Percentiles rank a stretch among this genome's conserved stretches.
phyloP scores from a whole-genome alignment of 2,888 invertebrate genomes.

The Xestobium rufovillosum region DNA sequence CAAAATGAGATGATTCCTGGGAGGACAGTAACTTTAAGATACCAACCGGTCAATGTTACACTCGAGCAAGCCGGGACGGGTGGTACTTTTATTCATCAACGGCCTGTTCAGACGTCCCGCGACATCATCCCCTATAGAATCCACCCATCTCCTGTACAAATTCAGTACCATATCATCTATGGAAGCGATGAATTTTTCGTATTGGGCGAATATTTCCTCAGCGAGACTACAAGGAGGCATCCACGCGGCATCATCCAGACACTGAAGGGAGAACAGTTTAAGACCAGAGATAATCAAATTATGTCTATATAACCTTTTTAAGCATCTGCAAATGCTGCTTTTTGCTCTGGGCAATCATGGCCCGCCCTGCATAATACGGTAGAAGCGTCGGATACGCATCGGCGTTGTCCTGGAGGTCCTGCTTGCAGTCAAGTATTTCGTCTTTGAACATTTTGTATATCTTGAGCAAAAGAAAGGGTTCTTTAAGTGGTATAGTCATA shows the following conservation, averaged over 20 bases:
- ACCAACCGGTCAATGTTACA: constrained; percentile 69
- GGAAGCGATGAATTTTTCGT: constrained; percentile 52
- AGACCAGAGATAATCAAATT: no score
- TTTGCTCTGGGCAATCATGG: constrained; percentile 59
- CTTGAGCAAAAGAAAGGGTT: constrained; percentile 35
- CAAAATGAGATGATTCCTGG: constrained; percentile 19
- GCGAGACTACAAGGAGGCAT: constrained; percentile 66
- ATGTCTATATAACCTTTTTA: constrained; percentile 45
- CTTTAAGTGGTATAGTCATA: neutral
- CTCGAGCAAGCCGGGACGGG: constrained; percentile 60
- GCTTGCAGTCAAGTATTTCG: constrained; percentile 67
- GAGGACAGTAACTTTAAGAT: constrained; percentile 5
- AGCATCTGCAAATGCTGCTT: constrained; percentile 55
- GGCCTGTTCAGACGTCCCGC: constrained; percentile 57
- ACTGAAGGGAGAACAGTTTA: constrained; percentile 36
- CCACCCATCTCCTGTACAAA: constrained; percentile 51
- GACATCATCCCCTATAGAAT: constrained; percentile 54
- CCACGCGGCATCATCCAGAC: constrained; percentile 69
- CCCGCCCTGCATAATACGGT: constrained; percentile 67
- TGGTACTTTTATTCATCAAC: constrained; percentile 61
- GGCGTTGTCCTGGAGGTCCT: constrained; percentile 55
- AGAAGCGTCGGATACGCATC: constrained; percentile 57
- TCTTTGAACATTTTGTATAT: constrained; percentile 69
- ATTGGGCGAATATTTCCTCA: constrained; percentile 63
- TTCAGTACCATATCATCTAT: constrained; percentile 51